Percentiles rank a stretch among this genome's conserved stretches.
Evolutionary conservation across 2,797 vertebrate genomes (phyloP).

Genomic region (Gallinago solitaria): DNA sequence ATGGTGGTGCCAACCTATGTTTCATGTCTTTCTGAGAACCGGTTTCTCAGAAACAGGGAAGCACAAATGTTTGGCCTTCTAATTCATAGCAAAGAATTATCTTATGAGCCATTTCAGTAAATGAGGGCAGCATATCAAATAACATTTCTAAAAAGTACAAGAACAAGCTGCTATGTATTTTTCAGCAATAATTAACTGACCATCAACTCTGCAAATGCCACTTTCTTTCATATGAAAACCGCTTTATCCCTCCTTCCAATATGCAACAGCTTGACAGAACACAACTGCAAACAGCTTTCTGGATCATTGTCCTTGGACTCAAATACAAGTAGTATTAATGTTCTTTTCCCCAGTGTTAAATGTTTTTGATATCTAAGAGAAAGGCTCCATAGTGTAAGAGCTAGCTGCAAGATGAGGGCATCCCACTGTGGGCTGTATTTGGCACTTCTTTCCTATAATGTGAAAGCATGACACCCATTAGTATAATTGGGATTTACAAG

Average conservation of each 20-base stretch:
- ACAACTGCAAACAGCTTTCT: constrained; percentile 16
- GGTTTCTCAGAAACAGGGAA: constrained; percentile 48
- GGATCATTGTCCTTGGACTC: constrained; percentile 9
- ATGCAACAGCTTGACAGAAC: constrained; percentile 4
- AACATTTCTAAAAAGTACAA: background rate
- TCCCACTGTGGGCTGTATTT: constrained; percentile 50
- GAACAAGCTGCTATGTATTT: constrained; percentile 63
- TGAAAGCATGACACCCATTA: constrained; percentile 71
- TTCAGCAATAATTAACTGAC: constrained; percentile 65
- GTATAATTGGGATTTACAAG: constrained; percentile 68
- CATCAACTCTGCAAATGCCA: background rate
- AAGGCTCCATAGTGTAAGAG: constrained; percentile 41
- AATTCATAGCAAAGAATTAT: constrained; percentile 1
- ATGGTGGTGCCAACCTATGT: background rate
- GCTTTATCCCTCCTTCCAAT: background rate
- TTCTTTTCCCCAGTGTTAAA: constrained; percentile 43
- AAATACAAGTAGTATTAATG: constrained; percentile 38
- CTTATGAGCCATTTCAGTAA: constrained; percentile 39
- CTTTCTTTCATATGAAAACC: background rate
- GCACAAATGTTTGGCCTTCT: background rate
- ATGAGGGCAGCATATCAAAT: constrained; percentile 2
- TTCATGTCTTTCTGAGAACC: background rate
- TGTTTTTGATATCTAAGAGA: constrained; percentile 63
- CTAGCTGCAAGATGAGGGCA: constrained; percentile 44
- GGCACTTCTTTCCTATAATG: constrained; percentile 46